These are phyloP conservation scores for Struthio camelus DNA, from an alignment of 2,113 vertebrate species.

Conservation along the genomic window DNA sequence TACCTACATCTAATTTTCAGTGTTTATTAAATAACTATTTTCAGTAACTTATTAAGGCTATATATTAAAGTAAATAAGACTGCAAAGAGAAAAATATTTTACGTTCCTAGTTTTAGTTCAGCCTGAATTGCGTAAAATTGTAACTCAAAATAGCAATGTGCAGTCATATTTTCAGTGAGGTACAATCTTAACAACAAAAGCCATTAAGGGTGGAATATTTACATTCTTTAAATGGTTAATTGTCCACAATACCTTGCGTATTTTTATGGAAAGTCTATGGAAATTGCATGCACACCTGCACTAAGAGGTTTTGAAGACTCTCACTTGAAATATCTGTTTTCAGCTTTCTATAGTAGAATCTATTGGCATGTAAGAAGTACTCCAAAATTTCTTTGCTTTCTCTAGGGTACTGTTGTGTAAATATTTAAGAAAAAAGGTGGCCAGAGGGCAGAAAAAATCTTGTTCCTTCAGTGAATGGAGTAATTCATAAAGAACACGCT, in stretches of 20 bases:
- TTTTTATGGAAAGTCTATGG: neutral
- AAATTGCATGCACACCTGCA: neutral
- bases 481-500: neutral
- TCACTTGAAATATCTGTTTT: neutral
- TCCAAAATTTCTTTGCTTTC: neutral
- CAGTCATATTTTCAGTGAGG: neutral
- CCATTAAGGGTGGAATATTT: neutral
- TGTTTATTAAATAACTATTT: conserved; percentile 44
- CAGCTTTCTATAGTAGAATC: neutral
- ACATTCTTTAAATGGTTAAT: neutral
- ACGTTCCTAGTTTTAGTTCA: neutral
- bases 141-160: neutral
- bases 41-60: conserved; percentile 48
- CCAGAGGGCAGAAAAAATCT: neutral
- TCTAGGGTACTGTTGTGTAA: neutral
- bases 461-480: neutral
- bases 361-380: neutral
- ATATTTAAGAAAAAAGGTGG: neutral
- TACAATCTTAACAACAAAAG: neutral
- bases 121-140: neutral
- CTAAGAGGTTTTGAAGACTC: neutral
- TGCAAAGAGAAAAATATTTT: neutral
- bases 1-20: conserved; percentile 31
- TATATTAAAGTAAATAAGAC: conserved; percentile 51
- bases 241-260: neutral